These are phyloP conservation scores for Meandrina meandrites DNA, from an alignment of 92 coral and sea anemone genomes.

Conservation along the genomic window DNA sequence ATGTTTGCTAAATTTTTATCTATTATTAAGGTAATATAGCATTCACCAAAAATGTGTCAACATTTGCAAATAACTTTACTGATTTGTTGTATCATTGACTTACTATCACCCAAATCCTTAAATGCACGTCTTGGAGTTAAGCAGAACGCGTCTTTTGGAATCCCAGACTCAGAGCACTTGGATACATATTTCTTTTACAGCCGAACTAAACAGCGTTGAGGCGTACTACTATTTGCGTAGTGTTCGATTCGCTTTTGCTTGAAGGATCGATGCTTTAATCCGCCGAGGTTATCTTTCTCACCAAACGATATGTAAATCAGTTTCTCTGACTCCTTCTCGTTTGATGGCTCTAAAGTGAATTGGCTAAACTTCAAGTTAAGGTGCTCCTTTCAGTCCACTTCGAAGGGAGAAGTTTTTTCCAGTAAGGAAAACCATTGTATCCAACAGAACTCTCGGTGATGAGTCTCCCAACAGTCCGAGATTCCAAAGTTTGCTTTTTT, in stretches of 20 bases:
- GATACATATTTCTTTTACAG: too few relatives aligned
- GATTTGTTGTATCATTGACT: slow-evolving; percentile 19
- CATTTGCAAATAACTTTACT: slow-evolving; percentile 12
- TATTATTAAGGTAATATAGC: too few relatives aligned
- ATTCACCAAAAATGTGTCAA: too few relatives aligned
- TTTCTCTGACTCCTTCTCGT: slow-evolving; percentile 56
- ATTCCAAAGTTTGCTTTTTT: slow-evolving; percentile 41
- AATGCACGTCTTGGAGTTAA: slow-evolving; percentile 48
- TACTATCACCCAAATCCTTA: slow-evolving; percentile 47
- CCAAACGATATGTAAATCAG: slow-evolving; percentile 54
- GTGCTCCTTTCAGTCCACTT: slow-evolving; percentile 50
- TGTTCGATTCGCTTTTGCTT: slow-evolving; percentile 45
- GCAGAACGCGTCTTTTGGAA: slow-evolving; percentile 37
- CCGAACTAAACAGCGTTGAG: slow-evolving; percentile 40
- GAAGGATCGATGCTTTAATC: slow-evolving; percentile 45
- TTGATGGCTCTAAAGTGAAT: slow-evolving; percentile 47
- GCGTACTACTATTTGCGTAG: slow-evolving; percentile 31
- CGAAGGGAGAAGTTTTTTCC: slow-evolving; percentile 49
- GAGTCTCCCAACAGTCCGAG: slow-evolving; percentile 37
- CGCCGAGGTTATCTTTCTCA: slow-evolving; percentile 57
- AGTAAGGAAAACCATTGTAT: slow-evolving; percentile 46
- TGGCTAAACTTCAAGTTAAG: slow-evolving; percentile 43
- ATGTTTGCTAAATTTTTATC: too few relatives aligned
- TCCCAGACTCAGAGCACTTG: slow-evolving; percentile 31
- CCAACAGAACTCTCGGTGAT: slow-evolving; percentile 37